Conservation (phyloP, 2,113 vertebrate species). For the Campylorhamphus procurvoides region DNA sequence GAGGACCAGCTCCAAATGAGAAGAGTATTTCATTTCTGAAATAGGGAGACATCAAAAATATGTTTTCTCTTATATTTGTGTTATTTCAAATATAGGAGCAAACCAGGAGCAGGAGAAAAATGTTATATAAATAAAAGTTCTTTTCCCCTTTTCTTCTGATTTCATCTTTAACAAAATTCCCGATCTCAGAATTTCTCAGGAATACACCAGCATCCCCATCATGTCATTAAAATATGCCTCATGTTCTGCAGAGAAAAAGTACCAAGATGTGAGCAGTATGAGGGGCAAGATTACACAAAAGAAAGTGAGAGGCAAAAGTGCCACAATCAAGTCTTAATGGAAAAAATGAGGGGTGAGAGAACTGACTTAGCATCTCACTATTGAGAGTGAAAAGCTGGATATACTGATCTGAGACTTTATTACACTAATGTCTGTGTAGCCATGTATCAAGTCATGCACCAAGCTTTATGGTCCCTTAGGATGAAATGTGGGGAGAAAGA, state of each 20-base stretch:
- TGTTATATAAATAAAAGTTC: not conserved
- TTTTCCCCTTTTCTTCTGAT: not conserved
- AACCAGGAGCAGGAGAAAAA: not conserved
- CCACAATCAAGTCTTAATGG: not conserved
- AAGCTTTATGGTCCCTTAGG: not conserved
- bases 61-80: accelerated
- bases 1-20: not conserved
- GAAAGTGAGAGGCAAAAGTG: not conserved
- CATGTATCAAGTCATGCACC: accelerated
- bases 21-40: not conserved
- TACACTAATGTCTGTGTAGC: not conserved
- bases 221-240: not conserved
- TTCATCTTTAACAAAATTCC: not conserved
- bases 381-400: not conserved
- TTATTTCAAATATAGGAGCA: not conserved
- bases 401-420: not conserved
- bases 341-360: not conserved
- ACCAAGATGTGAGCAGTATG: not conserved
- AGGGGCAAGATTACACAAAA: not conserved
- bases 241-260: not conserved
- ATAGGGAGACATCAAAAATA: not conserved
- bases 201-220: not conserved
- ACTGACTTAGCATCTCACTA: not conserved
- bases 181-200: not conserved
- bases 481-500: not conserved